Conservation (phyloP, 2,888 invertebrate species). For the Rhimphoctona megacephalus region DNA sequence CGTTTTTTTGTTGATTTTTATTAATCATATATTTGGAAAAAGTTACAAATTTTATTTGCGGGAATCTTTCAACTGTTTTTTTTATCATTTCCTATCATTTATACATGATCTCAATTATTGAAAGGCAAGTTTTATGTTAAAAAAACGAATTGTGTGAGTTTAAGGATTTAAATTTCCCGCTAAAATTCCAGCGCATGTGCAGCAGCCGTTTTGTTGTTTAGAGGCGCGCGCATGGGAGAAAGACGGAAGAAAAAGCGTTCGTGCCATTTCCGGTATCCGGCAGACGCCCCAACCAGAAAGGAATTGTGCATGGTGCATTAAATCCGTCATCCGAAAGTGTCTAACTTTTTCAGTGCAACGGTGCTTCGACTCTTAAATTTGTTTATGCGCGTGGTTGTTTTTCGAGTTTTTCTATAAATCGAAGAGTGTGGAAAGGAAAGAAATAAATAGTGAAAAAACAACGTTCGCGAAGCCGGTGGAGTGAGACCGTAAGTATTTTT, state of each 20-base stretch:
- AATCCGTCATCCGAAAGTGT: conserved; percentile 49
- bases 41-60: neutral
- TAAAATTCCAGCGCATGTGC: conserved; percentile 49
- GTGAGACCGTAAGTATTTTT: conserved; percentile 38
- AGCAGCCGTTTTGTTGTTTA: neutral
- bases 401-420: neutral
- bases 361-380: conserved; percentile 10
- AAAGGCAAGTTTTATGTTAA: neutral
- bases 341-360: conserved; percentile 9
- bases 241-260: conserved; percentile 26
- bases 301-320: conserved; percentile 52
- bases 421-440: neutral
- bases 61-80: neutral
- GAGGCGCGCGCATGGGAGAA: conserved; percentile 14
- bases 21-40: neutral
- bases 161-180: conserved; percentile 30
- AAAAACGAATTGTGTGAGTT: neutral
- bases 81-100: neutral
- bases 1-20: neutral
- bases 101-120: neutral
- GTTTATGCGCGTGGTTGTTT: neutral
- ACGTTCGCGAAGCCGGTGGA: conserved; percentile 43
- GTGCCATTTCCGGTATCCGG: conserved; percentile 70
- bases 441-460: conserved; percentile 3
- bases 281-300: conserved; percentile 72